Base-by-base conservation (phyloP, 2,113 vertebrate genomes). In the Phoenicopterus ruber region DNA sequence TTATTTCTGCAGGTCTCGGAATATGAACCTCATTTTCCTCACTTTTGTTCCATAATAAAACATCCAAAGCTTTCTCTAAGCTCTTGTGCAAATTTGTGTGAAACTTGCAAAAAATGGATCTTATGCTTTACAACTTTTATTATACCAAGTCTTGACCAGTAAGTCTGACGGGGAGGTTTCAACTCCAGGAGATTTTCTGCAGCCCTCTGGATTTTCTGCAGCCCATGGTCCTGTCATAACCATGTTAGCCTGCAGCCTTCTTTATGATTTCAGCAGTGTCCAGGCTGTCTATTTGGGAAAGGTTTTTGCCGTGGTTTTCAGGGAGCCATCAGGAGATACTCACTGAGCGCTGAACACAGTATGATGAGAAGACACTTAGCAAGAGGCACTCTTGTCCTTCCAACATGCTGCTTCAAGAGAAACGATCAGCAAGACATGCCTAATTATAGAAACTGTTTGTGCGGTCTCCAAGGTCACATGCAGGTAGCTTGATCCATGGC, bases 381-480 rank as follows among this genome's bases (percentile, higher is more conserved):
- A 86, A 82, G 31, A 62, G 42, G 11, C 10, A 28, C 17, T 40
- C 16, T 49, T 58, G 28, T 58, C 40, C 34, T 86, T 77, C 67
- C 58, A 90, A 34, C 13, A 17, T 3, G 40, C 6, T 36, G 24
- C 46, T 62, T 73, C 12, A 57, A 63, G 32, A 61, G 40, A 88
- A 76, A 65, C 21, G 70, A 7, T 57, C 58, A 86, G 54, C 40
- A 76, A 70, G 36, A 36, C 1, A 0, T 34, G 14, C 21, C 36
- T 52, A 57, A 78, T 66, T 38, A 10, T 1, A 72, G 54, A 73
- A 92, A 69, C 1, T 21, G 13, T 44, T 77, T 77, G 12, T 3
- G 0, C 5, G 0, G 0, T 10, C 58, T 84, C 50, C 50, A 52
- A 52, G 32, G 49, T 83, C 62, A 55, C 40, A 31, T 2, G 0